Evolutionary conservation across 2,797 vertebrate species (phyloP), one percentile per base, ranked within the genome.

Genomic region (Heliangelus exortis): DNA sequence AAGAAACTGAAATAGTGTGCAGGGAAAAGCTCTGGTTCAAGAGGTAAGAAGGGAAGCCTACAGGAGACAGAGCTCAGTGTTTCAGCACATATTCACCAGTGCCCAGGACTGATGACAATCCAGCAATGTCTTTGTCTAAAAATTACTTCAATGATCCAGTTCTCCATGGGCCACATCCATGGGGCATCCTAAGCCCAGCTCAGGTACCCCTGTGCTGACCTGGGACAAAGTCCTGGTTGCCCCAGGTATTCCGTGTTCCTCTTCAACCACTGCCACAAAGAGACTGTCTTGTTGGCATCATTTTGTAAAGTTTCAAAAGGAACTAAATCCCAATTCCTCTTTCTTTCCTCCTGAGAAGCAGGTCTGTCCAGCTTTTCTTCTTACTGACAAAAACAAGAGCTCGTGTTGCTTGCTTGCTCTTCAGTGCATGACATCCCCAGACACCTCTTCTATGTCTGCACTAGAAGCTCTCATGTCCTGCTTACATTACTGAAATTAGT

Each of bases 131-230:
- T 26, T 43, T 48, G 51, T 58, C 68, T 71, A n/a, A 88, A 76
- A 67, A 33, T 39, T 28, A 61, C 25, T 72, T 71, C 20, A 55
- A 39, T 1, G 15, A 71, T 51, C 12, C 45, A 53, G 0, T 43
- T 88, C 23, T 67, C 25, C 21, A n/a, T 2, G 17, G 25, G 51
- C 31, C 7, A 3, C 21, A 16, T 6, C 26, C 26, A 26, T 5
- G 23, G 12, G 20, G 29, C 39, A 55, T 3, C 62, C 34, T 9
- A 4, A 33, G 2, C 21, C 0, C 1, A 69, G 50, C 34, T 53
- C 71, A 79, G 54, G 39, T n/a, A 28, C 17, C 14, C 20, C 39
- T 26, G 10, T 5, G n/a, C 55, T 66, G 57, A 47, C 12, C 2
- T 8, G 22, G 48, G 10, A 23, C 22, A 33, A 77, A 34, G 47